Evolutionary conservation across 2,888 invertebrate species (phyloP).

Genomic region (Ametastegia equiseti): DNA sequence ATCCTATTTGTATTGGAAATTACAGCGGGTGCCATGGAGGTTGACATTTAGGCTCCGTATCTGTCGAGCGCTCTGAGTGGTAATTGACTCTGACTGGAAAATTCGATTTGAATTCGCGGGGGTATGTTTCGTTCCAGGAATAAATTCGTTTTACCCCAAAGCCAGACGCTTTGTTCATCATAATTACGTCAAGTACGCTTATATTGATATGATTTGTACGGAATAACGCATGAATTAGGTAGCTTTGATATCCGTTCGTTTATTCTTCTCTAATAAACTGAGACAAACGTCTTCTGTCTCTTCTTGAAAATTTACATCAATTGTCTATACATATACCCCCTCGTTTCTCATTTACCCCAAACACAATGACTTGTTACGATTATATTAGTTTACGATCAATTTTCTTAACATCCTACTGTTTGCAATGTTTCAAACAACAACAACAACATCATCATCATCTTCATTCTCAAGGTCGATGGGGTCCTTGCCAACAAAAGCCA

Average conservation of each 20-base stretch:
- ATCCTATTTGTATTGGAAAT: slow-evolving; percentile 75
- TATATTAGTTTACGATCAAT: not conserved
- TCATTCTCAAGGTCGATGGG: not conserved
- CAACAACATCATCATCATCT: not conserved
- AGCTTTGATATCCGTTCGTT: not conserved
- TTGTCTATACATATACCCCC: too few relatives aligned
- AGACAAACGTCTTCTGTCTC: not conserved
- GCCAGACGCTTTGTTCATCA: slow-evolving; percentile 70
- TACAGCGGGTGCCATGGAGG: slow-evolving; percentile 71
- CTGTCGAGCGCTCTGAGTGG: slow-evolving; percentile 67
- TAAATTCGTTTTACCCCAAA: slow-evolving; percentile 71
- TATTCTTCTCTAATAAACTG: not conserved
- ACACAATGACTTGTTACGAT: not conserved
- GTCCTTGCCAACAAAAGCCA: not conserved
- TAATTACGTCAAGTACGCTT: slow-evolving; percentile 25
- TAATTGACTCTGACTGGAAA: slow-evolving; percentile 75
- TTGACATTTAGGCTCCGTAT: slow-evolving; percentile 70
- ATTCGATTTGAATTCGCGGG: slow-evolving; percentile 72
- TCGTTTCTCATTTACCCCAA: not conserved
- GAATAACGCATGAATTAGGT: slow-evolving; percentile 9
- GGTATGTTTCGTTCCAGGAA: slow-evolving; percentile 60
- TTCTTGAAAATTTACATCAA: not conserved
- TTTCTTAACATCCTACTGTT: not conserved
- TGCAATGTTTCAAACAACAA: not conserved
- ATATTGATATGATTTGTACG: slow-evolving; percentile 33